Conservation (phyloP, 2,113 vertebrate genomes). For the Sylvia atricapilla region DNA sequence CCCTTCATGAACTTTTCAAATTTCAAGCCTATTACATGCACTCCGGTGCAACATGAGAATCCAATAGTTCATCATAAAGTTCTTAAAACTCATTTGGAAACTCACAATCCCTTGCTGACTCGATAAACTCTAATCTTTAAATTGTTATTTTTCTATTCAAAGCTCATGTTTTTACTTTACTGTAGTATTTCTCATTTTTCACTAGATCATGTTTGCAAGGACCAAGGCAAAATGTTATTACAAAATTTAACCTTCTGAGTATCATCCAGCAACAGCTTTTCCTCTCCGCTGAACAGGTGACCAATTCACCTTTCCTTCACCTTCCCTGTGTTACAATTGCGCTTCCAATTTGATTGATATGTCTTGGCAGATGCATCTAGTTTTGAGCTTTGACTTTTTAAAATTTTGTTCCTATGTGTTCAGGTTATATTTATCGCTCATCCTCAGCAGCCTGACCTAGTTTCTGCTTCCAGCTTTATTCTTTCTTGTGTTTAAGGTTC, state of each 20-base stretch:
- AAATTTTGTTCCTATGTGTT: slow-evolving; percentile 16
- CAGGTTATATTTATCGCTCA: slow-evolving; percentile 44
- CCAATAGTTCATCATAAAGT: neutral
- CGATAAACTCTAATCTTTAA: neutral
- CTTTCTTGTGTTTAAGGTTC: neutral
- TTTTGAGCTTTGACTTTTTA: slow-evolving; percentile 21
- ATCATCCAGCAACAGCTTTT: neutral
- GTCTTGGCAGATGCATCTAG: neutral
- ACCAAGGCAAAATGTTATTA: neutral
- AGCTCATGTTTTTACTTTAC: neutral
- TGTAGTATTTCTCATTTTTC: neutral
- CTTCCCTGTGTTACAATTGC: neutral
- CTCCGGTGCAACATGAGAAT: neutral
- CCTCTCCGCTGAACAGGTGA: neutral
- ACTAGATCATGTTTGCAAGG: neutral
- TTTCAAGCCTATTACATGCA: neutral
- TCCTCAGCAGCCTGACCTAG: slow-evolving; percentile 36
- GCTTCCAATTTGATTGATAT: slow-evolving; percentile 26
- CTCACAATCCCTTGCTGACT: neutral
- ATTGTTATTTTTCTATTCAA: neutral
- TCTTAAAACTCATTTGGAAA: neutral
- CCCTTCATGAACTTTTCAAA: neutral
- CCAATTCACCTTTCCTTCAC: neutral
- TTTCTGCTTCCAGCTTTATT: slow-evolving; percentile 34
- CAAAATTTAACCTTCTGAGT: neutral